Conservation (phyloP, 2,113 vertebrate genomes). For the Clupea harengus region DNA sequence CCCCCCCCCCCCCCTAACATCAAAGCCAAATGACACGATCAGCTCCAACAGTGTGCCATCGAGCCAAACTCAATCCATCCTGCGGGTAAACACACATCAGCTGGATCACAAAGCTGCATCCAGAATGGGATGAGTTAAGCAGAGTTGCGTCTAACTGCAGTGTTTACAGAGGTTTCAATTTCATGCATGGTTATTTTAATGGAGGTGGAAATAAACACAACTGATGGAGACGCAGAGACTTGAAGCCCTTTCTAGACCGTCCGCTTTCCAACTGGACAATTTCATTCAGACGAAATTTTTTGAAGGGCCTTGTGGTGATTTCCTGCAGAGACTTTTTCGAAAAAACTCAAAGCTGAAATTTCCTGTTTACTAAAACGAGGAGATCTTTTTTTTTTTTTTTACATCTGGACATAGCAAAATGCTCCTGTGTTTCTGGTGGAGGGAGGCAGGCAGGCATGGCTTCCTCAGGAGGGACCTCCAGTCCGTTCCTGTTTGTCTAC, state of each 20-base stretch:
- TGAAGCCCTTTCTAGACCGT: not conserved
- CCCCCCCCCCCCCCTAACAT: not conserved
- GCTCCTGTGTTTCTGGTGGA: not conserved
- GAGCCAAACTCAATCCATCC: not conserved
- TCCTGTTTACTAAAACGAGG: constrained; percentile 33
- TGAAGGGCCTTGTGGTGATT: constrained; percentile 24
- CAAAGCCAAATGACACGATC: constrained; percentile 1
- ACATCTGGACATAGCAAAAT: not conserved
- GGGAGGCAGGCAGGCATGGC: not conserved
- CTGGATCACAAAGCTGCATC: not conserved
- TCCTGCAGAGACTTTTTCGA: not conserved
- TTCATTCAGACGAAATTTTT: constrained; percentile 5
- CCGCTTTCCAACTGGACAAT: not conserved
- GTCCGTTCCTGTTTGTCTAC: not conserved
- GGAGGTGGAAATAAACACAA: constrained; percentile 16
- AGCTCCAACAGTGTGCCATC: not conserved
- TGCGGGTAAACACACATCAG: not conserved
- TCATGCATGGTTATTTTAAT: constrained; percentile 17
- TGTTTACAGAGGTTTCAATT: constrained; percentile 4
- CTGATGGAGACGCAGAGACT: not conserved
- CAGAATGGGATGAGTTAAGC: not conserved
- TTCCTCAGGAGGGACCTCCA: not conserved
- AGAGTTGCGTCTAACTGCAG: not conserved
- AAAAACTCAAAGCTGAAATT: not conserved
- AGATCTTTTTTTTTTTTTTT: not conserved